phyloP scores from a whole-genome alignment of 2,888 invertebrate species.

The Amphimallon solstitiale region DNA sequence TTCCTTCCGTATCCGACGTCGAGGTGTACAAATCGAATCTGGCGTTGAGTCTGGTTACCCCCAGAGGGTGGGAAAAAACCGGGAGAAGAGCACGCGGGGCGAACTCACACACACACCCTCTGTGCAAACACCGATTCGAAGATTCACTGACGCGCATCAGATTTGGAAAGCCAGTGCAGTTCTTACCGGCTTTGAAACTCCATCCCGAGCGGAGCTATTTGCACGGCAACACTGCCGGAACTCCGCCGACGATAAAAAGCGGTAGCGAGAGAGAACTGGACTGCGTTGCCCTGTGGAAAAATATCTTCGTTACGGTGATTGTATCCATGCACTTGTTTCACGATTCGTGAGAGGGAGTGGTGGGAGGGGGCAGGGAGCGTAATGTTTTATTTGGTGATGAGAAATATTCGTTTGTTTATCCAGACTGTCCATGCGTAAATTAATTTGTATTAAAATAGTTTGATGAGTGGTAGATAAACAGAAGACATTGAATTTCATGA shows the following conservation, averaged over 20 bases:
- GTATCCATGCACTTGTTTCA: conserved; percentile 44
- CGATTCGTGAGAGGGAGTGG: conserved; percentile 24
- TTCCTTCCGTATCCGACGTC: background rate
- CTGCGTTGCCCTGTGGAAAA: background rate
- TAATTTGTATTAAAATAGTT: conserved; percentile 46
- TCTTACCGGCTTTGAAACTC: conserved; percentile 39
- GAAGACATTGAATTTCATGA: conserved; percentile 39
- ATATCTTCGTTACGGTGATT: background rate
- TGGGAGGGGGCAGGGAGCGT: background rate
- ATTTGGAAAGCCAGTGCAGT: conserved; percentile 51
- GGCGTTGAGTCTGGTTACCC: conserved; percentile 26
- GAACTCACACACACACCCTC: conserved; percentile 51
- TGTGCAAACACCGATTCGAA: conserved; percentile 50
- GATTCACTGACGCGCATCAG: conserved; percentile 52
- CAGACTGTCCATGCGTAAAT: conserved; percentile 46
- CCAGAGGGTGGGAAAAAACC: conserved; percentile 44
- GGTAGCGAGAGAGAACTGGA: conserved; percentile 24
- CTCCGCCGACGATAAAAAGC: background rate
- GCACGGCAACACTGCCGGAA: conserved; percentile 24
- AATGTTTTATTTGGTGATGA: conserved; percentile 32
- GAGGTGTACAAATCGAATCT: background rate
- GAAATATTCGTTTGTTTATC: conserved; percentile 46
- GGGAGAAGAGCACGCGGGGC: conserved; percentile 37
- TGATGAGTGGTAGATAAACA: conserved; percentile 12
- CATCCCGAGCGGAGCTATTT: conserved; percentile 13